Evolutionary conservation across 1,140 invertebrate species (phyloP).

Genomic region (Heliconius nattereri): DNA sequence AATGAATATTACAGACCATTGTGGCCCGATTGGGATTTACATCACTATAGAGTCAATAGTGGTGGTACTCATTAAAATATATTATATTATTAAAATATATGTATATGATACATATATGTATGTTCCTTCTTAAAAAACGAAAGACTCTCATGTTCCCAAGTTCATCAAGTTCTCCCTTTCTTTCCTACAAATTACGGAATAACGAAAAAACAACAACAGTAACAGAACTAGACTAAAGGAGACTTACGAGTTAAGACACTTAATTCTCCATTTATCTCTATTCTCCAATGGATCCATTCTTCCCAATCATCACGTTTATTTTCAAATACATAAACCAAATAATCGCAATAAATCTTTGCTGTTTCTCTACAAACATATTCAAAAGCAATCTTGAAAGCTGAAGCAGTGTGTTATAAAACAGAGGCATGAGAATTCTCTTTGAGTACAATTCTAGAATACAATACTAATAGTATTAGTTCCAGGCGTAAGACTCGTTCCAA

Average conservation of each 20-base stretch:
- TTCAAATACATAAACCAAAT: neutral
- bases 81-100: no score
- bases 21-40: neutral
- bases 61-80: neutral
- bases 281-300: no score
- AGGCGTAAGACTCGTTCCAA: conserved; percentile 5
- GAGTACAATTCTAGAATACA: conserved; percentile 9
- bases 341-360: neutral
- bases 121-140: no score
- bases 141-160: no score
- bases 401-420: neutral
- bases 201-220: no score
- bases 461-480: conserved; percentile 15
- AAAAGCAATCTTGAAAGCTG: conserved; percentile 11
- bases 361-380: neutral
- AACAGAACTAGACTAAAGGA: no score
- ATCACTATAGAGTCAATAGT: neutral
- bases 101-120: no score
- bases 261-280: no score
- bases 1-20: neutral
- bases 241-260: no score
- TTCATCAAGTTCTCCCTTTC: no score
- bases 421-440: conserved; percentile 9
- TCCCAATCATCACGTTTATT: no score
- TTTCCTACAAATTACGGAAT: no score